phyloP scores from a whole-genome alignment of 2,113 vertebrate genomes.

The Serilophus lunatus region DNA sequence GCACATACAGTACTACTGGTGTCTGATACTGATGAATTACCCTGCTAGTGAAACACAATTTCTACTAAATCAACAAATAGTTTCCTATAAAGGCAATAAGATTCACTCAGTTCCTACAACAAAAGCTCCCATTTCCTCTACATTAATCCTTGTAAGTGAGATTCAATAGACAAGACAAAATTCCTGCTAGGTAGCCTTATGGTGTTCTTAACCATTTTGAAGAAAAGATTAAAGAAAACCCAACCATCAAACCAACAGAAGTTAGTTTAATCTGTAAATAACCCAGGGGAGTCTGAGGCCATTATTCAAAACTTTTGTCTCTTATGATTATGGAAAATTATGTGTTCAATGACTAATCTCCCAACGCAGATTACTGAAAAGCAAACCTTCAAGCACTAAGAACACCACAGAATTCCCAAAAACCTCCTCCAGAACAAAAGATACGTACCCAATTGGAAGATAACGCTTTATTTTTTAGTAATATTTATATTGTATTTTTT shows the following conservation, averaged over 20 bases:
- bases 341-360: neutral
- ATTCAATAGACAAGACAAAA: slow-evolving; percentile 54
- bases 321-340: neutral
- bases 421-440: neutral
- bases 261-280: neutral
- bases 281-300: neutral
- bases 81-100: slow-evolving; percentile 68
- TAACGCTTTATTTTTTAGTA: neutral
- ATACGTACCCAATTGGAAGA: neutral
- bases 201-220: neutral
- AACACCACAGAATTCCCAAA: neutral
- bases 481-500: neutral
- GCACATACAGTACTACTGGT: slow-evolving; percentile 36
- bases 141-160: slow-evolving; percentile 71
- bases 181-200: slow-evolving; percentile 15
- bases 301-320: neutral
- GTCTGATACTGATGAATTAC: slow-evolving; percentile 71
- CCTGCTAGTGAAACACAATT: slow-evolving; percentile 70
- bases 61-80: slow-evolving; percentile 78
- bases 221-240: neutral
- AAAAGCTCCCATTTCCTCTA: slow-evolving; percentile 59
- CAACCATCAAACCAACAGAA: neutral
- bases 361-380: neutral
- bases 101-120: slow-evolving; percentile 55
- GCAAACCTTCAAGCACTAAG: neutral